Base-by-base conservation (phyloP, 2,113 vertebrate genomes). In the Parus major region DNA sequence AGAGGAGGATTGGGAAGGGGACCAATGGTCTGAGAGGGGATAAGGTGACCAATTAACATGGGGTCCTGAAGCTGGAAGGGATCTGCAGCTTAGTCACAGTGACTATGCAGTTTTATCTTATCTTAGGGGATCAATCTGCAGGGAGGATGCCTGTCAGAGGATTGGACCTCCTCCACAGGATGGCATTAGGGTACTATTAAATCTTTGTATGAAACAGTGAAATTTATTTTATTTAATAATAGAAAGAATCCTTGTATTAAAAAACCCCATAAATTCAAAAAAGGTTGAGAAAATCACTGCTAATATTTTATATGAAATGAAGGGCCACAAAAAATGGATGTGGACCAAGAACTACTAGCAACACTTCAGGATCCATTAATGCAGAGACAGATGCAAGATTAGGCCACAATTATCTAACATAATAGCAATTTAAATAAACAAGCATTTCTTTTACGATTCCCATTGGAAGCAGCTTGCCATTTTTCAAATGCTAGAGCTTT, bases 371-470 rank as follows among this genome's bases (percentile, higher is more conserved):
- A 83, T 90, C 80, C 44, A n/a, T 72, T 92, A 88, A 79, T 22
- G 35, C 35, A 44, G 44, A 81, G 39, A 59, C 13, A n/a, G 27
- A 69, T 92, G 55, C 47, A 80, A 90, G 53, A 93, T 29, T 42
- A 39, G 47, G 44, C 42, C 6, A 11, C 77, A 90, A 81, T 95
- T 93, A 82, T 72, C 55, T 73, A 77, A 33, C 31, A 39, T 53
- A 86, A 83, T 53, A 75, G 28, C 15, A 77, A 53, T 46, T 96
- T 77, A 92, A 92, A 82, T 57, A 96, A 94, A 92, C 49, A 81
- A 59, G 39, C 25, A n/a, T 82, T 81, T 79, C 39, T 90, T 92
- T 81, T 68, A 86, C 86, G 89, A 64, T 93, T 94, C n/a, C 69
- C 57, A 12, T 35, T 89, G 66, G 61, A 93, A 82, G 61, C 20